Evolutionary conservation across 1,140 invertebrate genomes (phyloP), one percentile per base, ranked within the genome.

Genomic region (Drosophila obscura): DNA sequence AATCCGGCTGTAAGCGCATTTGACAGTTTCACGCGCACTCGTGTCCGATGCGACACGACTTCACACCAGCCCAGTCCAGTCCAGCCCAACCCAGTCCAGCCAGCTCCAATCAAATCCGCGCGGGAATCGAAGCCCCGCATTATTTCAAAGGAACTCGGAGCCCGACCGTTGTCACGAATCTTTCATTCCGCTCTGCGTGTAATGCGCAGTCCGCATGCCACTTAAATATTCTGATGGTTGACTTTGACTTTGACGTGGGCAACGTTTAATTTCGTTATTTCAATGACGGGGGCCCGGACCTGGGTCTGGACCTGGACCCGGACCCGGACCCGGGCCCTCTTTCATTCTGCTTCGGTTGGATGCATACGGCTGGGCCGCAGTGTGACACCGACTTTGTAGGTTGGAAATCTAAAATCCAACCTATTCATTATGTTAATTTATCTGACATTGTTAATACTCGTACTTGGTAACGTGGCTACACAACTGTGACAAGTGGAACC

Each of bases 21-120:
- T 78, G 72, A 78, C 76, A 78, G 67, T 72, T 78, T 76, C 58
- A 72, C 76, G 76, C 76, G 76, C 58, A 72, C 57, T 75, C 72
- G 51, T 8, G 26, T 19, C 31, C 13, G 50, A 61, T n/a, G 11
- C 46, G 58, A 66, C 53, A 41, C 55, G 53, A 63, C 69, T 64
- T 60, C 24, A 9, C 35, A 26, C 28, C 50, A 72, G 19, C 19
- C 19, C 19, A 19, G 19, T 1, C 19, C 19, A 1, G 66, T 1
- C 19, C 19, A 1, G 66, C 24, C 28, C 50, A 72, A 1, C 19
- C 19, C 19, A 19, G 19, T 1, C 19, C 19, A 1, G 66, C 24
- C 66, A 24, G 66, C 24, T 61, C 52, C 46, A 49, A 63, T 77
- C 45, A 31, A 52, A 45, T 50, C 48, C 46, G 39, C n/a, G 53